Evolutionary conservation across 2,113 vertebrate genomes (phyloP).

Genomic region (Lanius ludovicianus): DNA sequence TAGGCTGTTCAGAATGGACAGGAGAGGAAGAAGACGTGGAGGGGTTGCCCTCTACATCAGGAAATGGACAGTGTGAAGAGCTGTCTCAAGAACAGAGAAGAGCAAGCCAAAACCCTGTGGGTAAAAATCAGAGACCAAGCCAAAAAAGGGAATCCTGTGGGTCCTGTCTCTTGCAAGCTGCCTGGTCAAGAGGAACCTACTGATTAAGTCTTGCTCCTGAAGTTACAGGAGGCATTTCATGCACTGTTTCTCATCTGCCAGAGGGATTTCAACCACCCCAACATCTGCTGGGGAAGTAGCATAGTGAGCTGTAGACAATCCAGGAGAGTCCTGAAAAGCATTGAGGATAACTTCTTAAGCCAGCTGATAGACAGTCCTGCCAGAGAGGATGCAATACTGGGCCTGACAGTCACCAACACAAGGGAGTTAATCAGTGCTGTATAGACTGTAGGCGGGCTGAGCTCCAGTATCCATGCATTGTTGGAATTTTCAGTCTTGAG

Average conservation of each 20-base stretch:
- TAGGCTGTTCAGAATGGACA: not conserved
- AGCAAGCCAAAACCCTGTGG: not conserved
- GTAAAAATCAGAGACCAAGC: not conserved
- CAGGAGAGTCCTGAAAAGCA: not conserved
- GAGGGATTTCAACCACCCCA: fast-evolving
- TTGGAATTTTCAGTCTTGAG: not conserved
- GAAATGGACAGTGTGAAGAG: not conserved
- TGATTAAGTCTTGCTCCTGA: not conserved
- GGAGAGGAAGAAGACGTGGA: not conserved
- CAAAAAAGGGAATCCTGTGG: not conserved
- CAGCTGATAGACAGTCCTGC: not conserved
- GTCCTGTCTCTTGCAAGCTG: not conserved
- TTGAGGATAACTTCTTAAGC: not conserved
- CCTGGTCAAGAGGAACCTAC: not conserved
- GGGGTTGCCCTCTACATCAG: not conserved
- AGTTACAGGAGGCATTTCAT: not conserved
- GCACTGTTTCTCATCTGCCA: not conserved
- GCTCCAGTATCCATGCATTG: no score
- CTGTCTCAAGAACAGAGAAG: not conserved
- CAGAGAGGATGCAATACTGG: not conserved
- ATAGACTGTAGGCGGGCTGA: not conserved
- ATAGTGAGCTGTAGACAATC: not conserved
- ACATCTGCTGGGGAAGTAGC: not conserved
- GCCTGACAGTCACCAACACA: not conserved
- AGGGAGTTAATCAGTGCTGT: not conserved